These are phyloP conservation scores for Leucophenga maculata DNA, from an alignment of 2,888 invertebrate species.

Conservation along the genomic window DNA sequence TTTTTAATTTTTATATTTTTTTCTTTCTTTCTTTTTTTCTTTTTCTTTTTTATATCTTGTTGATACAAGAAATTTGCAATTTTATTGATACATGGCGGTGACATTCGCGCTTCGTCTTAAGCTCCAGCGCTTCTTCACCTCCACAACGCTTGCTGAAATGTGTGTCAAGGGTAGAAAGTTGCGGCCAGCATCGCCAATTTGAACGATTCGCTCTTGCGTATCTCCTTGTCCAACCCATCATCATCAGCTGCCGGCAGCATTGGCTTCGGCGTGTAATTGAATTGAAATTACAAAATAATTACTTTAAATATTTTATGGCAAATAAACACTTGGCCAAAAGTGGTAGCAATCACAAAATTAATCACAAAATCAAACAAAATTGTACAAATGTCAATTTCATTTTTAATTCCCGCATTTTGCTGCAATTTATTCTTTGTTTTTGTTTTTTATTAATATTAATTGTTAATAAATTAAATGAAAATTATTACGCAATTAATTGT, in stretches of 20 bases:
- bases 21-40: not conserved
- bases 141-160: constrained; percentile 16
- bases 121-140: not conserved
- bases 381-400: not conserved
- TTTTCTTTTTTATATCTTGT: not conserved
- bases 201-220: constrained; percentile 24
- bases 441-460: constrained; percentile 41
- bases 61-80: not conserved
- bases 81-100: not conserved
- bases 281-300: constrained; percentile 58
- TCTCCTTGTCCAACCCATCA: not conserved
- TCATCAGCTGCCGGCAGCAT: not conserved
- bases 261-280: constrained; percentile 37
- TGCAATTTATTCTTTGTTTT: constrained; percentile 14
- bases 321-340: too few relatives aligned
- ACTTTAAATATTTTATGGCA: constrained; percentile 39
- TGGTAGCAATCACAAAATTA: too few relatives aligned
- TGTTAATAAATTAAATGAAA: constrained; percentile 38
- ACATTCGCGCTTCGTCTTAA: not conserved
- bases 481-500: constrained; percentile 51
- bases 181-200: constrained; percentile 34
- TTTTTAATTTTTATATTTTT: not conserved
- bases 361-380: not conserved
- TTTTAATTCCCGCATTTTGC: not conserved
- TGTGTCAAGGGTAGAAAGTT: constrained; percentile 50